Percentiles rank a stretch among this genome's conserved stretches.
Evolutionary conservation across 2,888 invertebrate genomes (phyloP).

Genomic region (Eristalis tenax): DNA sequence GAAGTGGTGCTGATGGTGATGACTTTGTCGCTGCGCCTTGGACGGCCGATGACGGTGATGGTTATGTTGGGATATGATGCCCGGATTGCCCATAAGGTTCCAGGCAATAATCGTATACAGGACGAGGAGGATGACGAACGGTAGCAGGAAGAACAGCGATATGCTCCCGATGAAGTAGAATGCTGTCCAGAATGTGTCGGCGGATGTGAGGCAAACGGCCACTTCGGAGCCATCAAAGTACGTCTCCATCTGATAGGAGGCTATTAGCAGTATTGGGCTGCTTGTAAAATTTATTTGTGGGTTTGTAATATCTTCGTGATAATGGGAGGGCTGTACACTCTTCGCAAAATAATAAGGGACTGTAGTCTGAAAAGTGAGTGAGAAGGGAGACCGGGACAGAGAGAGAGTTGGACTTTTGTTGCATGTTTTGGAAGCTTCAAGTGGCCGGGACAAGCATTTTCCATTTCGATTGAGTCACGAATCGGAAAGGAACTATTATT

Average conservation of each 20-base stretch:
- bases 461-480: neutral
- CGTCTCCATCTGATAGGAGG: slow-evolving; percentile 87
- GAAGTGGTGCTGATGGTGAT: slow-evolving; percentile 74
- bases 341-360: slow-evolving; percentile 28
- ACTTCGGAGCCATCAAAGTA: slow-evolving; percentile 87
- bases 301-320: slow-evolving; percentile 9
- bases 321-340: slow-evolving; percentile 34
- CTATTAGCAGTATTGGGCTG: slow-evolving; percentile 93
- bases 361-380: neutral
- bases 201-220: slow-evolving; percentile 91
- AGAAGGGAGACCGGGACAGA: too few species aligned
- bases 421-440: neutral
- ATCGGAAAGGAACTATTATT: too few species aligned
- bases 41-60: slow-evolving; percentile 25
- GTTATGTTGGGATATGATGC: slow-evolving; percentile 85
- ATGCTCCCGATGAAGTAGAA: slow-evolving; percentile 91
- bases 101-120: slow-evolving; percentile 93
- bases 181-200: slow-evolving; percentile 89
- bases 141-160: slow-evolving; percentile 91
- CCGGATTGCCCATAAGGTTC: slow-evolving; percentile 91
- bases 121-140: slow-evolving; percentile 89
- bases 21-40: slow-evolving; percentile 24
- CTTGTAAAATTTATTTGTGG: slow-evolving; percentile 64
- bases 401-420: neutral
- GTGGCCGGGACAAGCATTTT: neutral